phyloP scores from a whole-genome alignment of 2,888 invertebrate genomes.

The Agrochola litura region DNA sequence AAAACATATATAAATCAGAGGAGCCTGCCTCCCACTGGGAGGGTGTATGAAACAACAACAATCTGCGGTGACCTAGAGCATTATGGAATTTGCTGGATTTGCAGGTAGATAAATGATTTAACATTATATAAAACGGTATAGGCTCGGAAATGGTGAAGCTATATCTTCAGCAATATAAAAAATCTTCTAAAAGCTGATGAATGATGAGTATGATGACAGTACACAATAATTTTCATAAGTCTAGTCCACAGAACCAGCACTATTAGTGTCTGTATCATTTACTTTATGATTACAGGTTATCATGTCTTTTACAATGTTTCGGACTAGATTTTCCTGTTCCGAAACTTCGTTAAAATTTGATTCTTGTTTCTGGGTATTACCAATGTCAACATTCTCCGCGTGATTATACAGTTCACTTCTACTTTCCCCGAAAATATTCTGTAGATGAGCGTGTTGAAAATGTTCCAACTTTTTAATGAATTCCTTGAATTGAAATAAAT shows the following conservation, averaged over 20 bases:
- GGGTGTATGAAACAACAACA: neutral
- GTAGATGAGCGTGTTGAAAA: slow-evolving; percentile 30
- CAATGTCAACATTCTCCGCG: slow-evolving; percentile 32
- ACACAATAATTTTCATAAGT: slow-evolving; percentile 9
- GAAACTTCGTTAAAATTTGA: slow-evolving; percentile 21
- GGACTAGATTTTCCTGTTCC: slow-evolving; percentile 49
- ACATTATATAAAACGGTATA: neutral
- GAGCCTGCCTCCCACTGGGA: too few relatives aligned
- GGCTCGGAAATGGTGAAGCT: neutral
- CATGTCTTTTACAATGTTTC: slow-evolving; percentile 11
- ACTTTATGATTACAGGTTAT: slow-evolving; percentile 25
- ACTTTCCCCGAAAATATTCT: slow-evolving; percentile 48
- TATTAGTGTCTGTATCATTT: slow-evolving; percentile 35
- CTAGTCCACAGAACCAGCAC: neutral
- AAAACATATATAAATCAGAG: neutral
- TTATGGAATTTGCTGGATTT: neutral
- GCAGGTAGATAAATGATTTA: neutral
- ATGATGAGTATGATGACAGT: too few relatives aligned
- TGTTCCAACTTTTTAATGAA: slow-evolving; percentile 27
- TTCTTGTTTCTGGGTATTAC: slow-evolving; percentile 47
- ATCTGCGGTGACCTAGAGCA: neutral
- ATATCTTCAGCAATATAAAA: neutral
- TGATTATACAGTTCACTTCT: slow-evolving; percentile 24
- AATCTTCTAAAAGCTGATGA: neutral
- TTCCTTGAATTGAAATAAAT: slow-evolving; percentile 19